These are phyloP conservation scores for Thera obeliscata DNA, from an alignment of 2,888 invertebrate genomes.

Conservation along the genomic window DNA sequence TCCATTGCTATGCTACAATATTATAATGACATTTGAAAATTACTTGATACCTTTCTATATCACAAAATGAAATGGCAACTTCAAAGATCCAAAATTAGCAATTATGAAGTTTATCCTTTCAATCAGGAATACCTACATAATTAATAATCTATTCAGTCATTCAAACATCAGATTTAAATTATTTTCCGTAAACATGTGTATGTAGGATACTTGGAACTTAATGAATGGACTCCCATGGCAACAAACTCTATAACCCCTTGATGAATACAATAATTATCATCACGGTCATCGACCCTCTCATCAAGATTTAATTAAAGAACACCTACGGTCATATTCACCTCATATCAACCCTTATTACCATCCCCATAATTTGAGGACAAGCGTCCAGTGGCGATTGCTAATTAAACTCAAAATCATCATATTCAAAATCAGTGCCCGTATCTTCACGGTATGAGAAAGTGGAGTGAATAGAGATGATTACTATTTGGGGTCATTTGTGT, in stretches of 20 bases:
- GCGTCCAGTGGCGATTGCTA: slow-evolving; percentile 63
- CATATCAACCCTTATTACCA: slow-evolving; percentile 44
- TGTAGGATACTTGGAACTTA: too few relatives aligned
- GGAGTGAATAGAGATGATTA: slow-evolving; percentile 78
- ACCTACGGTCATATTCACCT: slow-evolving; percentile 47
- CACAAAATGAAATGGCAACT: not conserved
- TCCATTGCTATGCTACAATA: too few relatives aligned
- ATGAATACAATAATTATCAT: slow-evolving; percentile 15
- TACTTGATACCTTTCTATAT: not conserved
- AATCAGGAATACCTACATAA: not conserved
- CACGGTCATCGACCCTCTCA: slow-evolving; percentile 19
- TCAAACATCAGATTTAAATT: not conserved
- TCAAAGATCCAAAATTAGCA: not conserved
- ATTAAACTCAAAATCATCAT: slow-evolving; percentile 75
- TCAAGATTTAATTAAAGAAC: slow-evolving; percentile 53
- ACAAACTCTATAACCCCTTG: slow-evolving; percentile 22
- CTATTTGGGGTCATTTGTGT: slow-evolving; percentile 80
- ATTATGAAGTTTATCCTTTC: slow-evolving; percentile 2
- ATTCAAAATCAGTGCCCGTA: slow-evolving; percentile 82
- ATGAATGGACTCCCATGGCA: slow-evolving; percentile 12
- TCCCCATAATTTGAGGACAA: slow-evolving; percentile 34
- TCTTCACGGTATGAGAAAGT: slow-evolving; percentile 77
- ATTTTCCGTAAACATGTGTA: not conserved
- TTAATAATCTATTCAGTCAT: slow-evolving; percentile 1
- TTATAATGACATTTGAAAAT: not conserved